Evolutionary conservation across 2,888 invertebrate genomes (phyloP).

Genomic region (Amblyteles armatorius): DNA sequence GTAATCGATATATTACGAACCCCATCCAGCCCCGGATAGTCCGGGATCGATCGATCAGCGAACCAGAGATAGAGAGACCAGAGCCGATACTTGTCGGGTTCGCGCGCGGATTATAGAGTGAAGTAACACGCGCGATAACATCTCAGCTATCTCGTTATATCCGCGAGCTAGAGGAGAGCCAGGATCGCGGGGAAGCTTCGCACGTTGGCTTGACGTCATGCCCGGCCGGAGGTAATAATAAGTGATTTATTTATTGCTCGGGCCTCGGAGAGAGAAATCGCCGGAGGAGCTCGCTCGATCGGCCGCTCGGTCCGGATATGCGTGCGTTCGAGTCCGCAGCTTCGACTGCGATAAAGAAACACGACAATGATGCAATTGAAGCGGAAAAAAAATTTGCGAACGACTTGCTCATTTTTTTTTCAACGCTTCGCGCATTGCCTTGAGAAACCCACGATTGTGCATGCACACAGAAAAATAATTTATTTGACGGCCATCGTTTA

Average conservation of each 20-base stretch:
- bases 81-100: conserved; percentile 1
- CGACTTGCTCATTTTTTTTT: background rate
- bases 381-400: background rate
- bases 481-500: too few species aligned
- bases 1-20: conserved; percentile 42
- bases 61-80: background rate
- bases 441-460: too few species aligned
- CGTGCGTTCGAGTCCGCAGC: background rate
- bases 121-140: conserved; percentile 56
- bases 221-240: conserved; percentile 52
- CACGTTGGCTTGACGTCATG: conserved; percentile 52
- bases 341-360: conserved; percentile 4
- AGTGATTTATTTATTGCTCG: conserved; percentile 61
- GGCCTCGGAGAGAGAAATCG: conserved; percentile 23
- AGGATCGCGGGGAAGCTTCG: background rate
- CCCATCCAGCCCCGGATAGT: conserved; percentile 1
- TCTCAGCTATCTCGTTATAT: conserved; percentile 55
- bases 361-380: background rate
- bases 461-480: too few species aligned
- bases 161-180: conserved; percentile 28
- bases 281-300: conserved; percentile 7
- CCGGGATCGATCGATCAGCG: conserved; percentile 54
- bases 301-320: background rate
- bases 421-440: too few species aligned
- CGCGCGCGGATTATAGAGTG: conserved; percentile 18